Percentiles rank a stretch among this genome's conserved stretches.
Evolutionary conservation across 2,797 vertebrate species (phyloP).

Genomic region (Delichon dasypus): DNA sequence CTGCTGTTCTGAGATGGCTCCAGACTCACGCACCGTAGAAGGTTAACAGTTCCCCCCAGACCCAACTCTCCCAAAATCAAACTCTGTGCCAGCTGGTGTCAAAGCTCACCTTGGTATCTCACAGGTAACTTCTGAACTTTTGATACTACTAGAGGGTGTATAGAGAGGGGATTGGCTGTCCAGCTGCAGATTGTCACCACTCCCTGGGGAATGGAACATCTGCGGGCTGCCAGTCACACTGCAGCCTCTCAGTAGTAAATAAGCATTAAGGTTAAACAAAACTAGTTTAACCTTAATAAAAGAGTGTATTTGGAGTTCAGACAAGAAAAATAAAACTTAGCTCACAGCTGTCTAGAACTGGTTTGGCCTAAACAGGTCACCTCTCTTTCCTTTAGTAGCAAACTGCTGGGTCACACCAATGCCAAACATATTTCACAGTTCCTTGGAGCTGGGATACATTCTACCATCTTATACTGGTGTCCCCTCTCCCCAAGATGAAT

Average conservation of each 20-base stretch:
- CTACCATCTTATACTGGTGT: background rate
- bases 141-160: background rate
- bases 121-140: background rate
- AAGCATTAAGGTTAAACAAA: background rate
- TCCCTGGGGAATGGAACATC: background rate
- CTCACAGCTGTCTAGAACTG: background rate
- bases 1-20: background rate
- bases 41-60: background rate
- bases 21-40: rapidly evolving
- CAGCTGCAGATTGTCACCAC: background rate
- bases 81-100: background rate
- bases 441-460: background rate
- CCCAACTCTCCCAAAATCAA: background rate
- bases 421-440: background rate
- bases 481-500: background rate
- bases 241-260: background rate
- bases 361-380: background rate
- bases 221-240: background rate
- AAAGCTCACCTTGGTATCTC: background rate
- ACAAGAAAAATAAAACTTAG: background rate
- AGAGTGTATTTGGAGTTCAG: background rate
- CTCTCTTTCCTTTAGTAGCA: background rate
- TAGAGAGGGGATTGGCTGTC: background rate
- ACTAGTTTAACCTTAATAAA: background rate
- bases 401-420: background rate